Conservation (phyloP, 1,140 invertebrate genomes). For the Cyclina sinensis region DNA sequence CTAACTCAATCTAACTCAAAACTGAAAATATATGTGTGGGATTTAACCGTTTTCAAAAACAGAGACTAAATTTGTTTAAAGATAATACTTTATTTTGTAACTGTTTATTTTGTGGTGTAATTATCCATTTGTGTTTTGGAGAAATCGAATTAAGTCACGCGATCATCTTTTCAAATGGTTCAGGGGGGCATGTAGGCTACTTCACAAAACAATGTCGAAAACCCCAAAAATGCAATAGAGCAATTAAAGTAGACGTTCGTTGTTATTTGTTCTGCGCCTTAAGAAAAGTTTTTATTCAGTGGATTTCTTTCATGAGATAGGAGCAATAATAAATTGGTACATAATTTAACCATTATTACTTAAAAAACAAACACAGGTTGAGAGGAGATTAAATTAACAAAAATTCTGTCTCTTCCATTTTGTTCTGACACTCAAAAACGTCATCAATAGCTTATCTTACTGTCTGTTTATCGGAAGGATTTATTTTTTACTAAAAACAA, state of each 20-base stretch:
- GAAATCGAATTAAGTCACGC: neutral
- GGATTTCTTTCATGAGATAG: too few species aligned
- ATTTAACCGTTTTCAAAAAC: too few species aligned
- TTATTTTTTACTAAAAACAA: too few species aligned
- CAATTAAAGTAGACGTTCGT: neutral
- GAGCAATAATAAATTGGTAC: neutral
- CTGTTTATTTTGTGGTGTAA: neutral
- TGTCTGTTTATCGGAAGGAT: too few species aligned
- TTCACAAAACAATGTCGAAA: neutral
- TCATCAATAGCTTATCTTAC: too few species aligned
- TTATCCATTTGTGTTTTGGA: neutral
- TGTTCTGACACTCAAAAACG: too few species aligned
- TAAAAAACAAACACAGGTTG: neutral
- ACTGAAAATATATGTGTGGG: too few species aligned
- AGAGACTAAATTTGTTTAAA: neutral
- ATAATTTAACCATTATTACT: neutral
- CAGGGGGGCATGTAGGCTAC: neutral
- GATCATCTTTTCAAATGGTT: neutral
- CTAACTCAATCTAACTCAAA: too few species aligned
- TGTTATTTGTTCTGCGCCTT: too few species aligned
- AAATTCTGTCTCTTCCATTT: neutral
- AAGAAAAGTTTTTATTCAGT: too few species aligned
- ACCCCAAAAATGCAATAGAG: neutral
- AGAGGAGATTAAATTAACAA: neutral
- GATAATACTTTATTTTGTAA: neutral